phyloP scores from a whole-genome alignment of 2,113 vertebrate genomes.

The Astatoreochromis straeleni region DNA sequence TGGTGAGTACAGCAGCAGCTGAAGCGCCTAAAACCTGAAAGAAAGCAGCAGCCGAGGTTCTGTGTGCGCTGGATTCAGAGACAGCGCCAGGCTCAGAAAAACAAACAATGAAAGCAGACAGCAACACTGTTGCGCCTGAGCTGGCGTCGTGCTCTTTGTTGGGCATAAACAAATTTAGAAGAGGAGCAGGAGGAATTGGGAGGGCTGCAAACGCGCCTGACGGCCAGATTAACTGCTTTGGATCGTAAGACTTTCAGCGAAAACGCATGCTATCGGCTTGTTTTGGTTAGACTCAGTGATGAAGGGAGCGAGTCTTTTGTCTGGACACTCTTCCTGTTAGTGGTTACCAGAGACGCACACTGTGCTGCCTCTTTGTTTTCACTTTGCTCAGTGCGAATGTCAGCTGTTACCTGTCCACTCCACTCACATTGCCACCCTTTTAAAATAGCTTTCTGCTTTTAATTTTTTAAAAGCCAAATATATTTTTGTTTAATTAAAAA shows the following conservation, averaged over 20 bases:
- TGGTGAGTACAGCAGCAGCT: conserved; percentile 60
- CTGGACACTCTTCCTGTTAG: conserved; percentile 44
- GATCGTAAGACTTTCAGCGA: fast-evolving
- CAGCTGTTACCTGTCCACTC: conserved; percentile 24
- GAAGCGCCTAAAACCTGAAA: neutral
- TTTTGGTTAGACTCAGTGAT: neutral
- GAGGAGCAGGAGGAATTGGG: neutral
- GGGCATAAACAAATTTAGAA: neutral
- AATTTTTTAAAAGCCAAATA: neutral
- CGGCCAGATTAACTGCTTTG: neutral
- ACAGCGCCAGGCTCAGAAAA: neutral
- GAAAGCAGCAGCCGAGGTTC: neutral
- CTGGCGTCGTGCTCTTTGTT: conserved; percentile 45
- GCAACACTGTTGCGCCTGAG: conserved; percentile 24
- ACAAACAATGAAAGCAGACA: neutral
- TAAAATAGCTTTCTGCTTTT: neutral
- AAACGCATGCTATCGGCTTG: neutral
- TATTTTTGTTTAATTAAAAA: neutral
- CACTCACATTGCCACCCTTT: fast-evolving
- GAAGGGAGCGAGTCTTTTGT: conserved; percentile 38
- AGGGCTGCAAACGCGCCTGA: neutral
- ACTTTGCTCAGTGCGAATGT: neutral
- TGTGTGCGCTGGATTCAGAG: conserved; percentile 10
- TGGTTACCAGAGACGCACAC: conserved; percentile 16
- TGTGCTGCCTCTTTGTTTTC: conserved; percentile 51